Base-by-base conservation (phyloP, 2,113 vertebrate species). In the Microcebus ravelobensis region DNA sequence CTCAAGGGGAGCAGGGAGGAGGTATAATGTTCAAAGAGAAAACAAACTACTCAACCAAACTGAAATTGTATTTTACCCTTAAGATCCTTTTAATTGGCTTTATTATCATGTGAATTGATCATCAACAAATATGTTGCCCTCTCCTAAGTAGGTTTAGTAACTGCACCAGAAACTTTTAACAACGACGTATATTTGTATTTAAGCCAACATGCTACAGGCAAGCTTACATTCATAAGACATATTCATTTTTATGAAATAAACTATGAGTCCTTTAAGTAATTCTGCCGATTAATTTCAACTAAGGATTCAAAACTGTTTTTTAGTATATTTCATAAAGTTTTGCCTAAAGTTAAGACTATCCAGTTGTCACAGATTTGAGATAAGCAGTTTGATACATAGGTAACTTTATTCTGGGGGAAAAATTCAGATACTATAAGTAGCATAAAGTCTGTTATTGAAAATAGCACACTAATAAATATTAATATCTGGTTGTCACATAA, bases 401-500 rank as follows among this genome's bases (percentile, higher is more conserved):
- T 25, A 67, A 87, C 61, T 93, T 95, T 65, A 79, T 91, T 90
- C 68, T 89, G 31, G 50, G 11, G 31, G 36, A 61, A 90, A 48
- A 31, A 71, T 73, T 39, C 20, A 50, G 17, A 55, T 73, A 11
- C 65, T 83, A 31, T 36, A 91, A 93, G 74, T 71, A 87, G 25
- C 20, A 45, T 86, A 76, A 87, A 81, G n/a, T 73, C 70, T 96
- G 23, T 77, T 94, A 74, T 80, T 82, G 84, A 57, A 57, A 96
- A 88, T 31, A 84, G 68, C 20, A 63, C 27, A 42, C 21, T 87
- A 93, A 90, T 83, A 81, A 93, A 96, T 95, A 95, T 74, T 92
- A 96, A 97, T 92, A 90, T 82, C 90, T 82, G 23, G 39, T 95
- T 95, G 80, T 96, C 96, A 90, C 13, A 29, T 89, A 96, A 96